Percentiles rank a stretch among this genome's conserved stretches.
phyloP scores from a whole-genome alignment of 2,888 invertebrate genomes.

The Anaspis maculata region DNA sequence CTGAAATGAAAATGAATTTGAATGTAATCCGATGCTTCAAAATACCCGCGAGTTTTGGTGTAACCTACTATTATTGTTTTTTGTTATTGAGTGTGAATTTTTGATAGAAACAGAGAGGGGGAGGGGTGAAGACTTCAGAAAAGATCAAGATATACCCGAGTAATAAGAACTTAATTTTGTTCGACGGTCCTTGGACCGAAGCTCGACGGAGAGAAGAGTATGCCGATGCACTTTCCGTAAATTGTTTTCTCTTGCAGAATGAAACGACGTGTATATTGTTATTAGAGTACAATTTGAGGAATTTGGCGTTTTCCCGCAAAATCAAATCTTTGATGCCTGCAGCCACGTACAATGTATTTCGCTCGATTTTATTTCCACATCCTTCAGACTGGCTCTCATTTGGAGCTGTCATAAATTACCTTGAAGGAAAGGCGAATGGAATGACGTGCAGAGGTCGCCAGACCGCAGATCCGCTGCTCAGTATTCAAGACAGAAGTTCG shows the following conservation, averaged over 20 bases:
- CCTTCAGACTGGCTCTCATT: constrained; percentile 23
- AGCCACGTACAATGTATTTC: constrained; percentile 19
- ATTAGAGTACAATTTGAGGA: constrained; percentile 20
- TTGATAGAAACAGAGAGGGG: too few species aligned
- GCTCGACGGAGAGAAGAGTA: constrained; percentile 3
- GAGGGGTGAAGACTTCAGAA: too few species aligned
- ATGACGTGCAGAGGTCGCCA: constrained; percentile 23
- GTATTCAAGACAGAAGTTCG: constrained; percentile 29
- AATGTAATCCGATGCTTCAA: too few species aligned
- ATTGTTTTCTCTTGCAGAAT: constrained; percentile 18
- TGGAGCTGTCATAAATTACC: constrained; percentile 24
- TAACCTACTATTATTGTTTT: too few species aligned
- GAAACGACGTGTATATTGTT: constrained; percentile 19
- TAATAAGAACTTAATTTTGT: too few species aligned
- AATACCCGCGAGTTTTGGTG: too few species aligned
- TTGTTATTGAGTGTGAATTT: too few species aligned
- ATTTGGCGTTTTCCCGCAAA: constrained; percentile 19
- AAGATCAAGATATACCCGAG: too few species aligned
- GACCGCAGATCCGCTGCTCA: constrained; percentile 25
- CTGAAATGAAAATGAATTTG: too few species aligned
- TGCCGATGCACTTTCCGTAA: constrained; percentile 11
- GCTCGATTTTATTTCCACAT: constrained; percentile 23
- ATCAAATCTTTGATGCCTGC: constrained; percentile 24
- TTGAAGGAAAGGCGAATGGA: constrained; percentile 20
- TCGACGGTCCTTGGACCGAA: too few species aligned